These are phyloP conservation scores for Lithophane leautieri DNA, from an alignment of 2,888 invertebrate species.

Conservation along the genomic window DNA sequence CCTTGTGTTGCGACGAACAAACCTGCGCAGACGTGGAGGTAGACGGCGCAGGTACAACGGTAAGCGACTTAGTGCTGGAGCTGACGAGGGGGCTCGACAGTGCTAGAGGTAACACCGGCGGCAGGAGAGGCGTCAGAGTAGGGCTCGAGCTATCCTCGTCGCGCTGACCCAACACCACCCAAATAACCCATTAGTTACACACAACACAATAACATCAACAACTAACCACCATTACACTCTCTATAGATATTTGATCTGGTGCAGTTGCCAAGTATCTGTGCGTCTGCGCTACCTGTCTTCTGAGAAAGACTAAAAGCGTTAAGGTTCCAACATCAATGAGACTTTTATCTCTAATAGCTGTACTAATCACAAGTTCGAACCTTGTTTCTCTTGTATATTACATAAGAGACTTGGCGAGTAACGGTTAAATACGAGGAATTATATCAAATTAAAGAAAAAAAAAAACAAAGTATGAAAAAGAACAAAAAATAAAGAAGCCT, in stretches of 20 bases:
- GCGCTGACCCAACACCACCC: constrained; percentile 70
- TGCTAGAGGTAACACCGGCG: constrained; percentile 76
- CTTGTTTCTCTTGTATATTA: constrained; percentile 19
- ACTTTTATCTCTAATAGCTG: constrained; percentile 28
- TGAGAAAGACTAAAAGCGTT: not conserved
- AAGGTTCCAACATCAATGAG: constrained; percentile 10
- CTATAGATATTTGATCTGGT: not conserved
- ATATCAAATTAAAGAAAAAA: not conserved
- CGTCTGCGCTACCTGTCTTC: not conserved
- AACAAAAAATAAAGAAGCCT: constrained; percentile 5
- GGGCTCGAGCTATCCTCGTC: constrained; percentile 78
- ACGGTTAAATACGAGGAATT: not conserved
- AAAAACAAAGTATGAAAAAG: not conserved
- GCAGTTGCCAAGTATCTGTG: not conserved
- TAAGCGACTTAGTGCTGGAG: constrained; percentile 72
- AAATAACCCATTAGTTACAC: constrained; percentile 64
- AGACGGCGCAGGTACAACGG: constrained; percentile 73
- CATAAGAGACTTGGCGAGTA: not conserved
- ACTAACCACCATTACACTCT: constrained; percentile 2
- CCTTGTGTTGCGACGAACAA: constrained; percentile 66
- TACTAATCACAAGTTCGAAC: constrained; percentile 5
- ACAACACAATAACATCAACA: constrained; percentile 40
- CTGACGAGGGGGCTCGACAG: constrained; percentile 69
- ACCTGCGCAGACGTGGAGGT: constrained; percentile 73
- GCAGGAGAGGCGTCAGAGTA: constrained; percentile 80